Percentiles rank a stretch among this genome's conserved stretches.
Evolutionary conservation across 1,140 invertebrate genomes (phyloP).

Genomic region (Ectropis grisescens): DNA sequence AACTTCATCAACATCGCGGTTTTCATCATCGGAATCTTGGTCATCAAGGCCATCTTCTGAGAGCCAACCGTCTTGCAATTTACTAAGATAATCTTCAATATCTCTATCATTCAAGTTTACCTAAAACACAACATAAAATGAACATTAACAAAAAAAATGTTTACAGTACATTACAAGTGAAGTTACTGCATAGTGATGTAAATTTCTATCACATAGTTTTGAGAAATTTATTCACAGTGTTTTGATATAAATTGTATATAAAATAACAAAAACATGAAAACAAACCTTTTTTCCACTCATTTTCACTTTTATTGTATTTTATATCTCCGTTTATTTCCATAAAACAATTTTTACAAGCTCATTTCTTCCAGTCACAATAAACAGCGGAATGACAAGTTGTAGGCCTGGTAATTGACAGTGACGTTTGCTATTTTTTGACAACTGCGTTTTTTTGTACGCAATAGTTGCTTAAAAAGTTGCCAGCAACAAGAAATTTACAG

Average conservation of each 20-base stretch:
- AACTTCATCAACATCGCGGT: conserved; percentile 25
- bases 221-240: conserved; percentile 26
- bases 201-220: conserved; percentile 34
- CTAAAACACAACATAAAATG: conserved; percentile 29
- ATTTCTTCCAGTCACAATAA: conserved; percentile 23
- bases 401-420: conserved; percentile 27
- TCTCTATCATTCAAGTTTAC: conserved; percentile 24
- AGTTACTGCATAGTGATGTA: conserved; percentile 22
- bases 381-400: conserved; percentile 25
- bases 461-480: conserved; percentile 25
- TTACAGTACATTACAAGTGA: conserved; percentile 23
- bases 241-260: conserved; percentile 28
- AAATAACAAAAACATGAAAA: conserved; percentile 23
- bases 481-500: conserved; percentile 29
- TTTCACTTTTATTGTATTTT: conserved; percentile 21
- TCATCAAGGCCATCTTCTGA: conserved; percentile 28
- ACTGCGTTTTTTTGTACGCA: conserved; percentile 26
- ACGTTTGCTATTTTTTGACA: conserved; percentile 27
- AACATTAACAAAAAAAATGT: conserved; percentile 23
- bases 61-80: conserved; percentile 28
- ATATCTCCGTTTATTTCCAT: conserved; percentile 22
- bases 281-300: conserved; percentile 26
- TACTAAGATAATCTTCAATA: conserved; percentile 27
- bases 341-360: conserved; percentile 22
- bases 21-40: conserved; percentile 29